Base-by-base conservation (phyloP, 2,888 invertebrate genomes). In the Calliphora vomitoria region DNA sequence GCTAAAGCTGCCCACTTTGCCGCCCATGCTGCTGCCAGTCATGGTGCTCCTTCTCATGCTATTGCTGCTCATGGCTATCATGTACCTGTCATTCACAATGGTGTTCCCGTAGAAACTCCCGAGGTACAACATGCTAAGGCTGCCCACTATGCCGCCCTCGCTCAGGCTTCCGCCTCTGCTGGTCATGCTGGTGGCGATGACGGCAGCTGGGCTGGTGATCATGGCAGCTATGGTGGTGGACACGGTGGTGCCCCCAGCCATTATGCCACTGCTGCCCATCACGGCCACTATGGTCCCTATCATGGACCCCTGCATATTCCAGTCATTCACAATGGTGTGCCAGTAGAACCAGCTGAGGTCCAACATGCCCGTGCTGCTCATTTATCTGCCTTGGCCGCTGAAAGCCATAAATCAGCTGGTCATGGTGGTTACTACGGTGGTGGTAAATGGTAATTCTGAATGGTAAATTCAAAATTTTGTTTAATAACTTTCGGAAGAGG, bases 271-370 rank as follows among this genome's bases (percentile, higher is more conserved):
- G 38, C 86, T 5, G 62, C 83, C 50, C 83, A 84, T 76, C 87
- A 89, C 78, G 89, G 66, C 47, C 87, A 89, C 60, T 92, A 93
- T 69, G 89, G 90, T 69, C 91, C 91, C 50, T 92, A 93, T 66
- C 91, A 91, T 86, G 94, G 94, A 81, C 93, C 94, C 82, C 92
- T 93, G 69, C 94, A 94, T 87, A 93, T 94, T 86, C 94, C 94
- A 62, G 92, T 94, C 85, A 94, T 94, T 89, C 93, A 93, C 82
- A 94, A 94, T 85, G 94, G 94, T 76, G 94, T 94, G 47, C 95
- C 95, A 69, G 92, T 94, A 8, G 94, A 95, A 90, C 94, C 95
- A 41, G 94, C 94, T 10, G 95, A 94, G 91, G 95, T 95, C 53
- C 94, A 94, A 89, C 93, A 93, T 53, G 94, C 94, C 15, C 93